A percentile compares a stretch with the other conserved stretches of the same genome.
Conservation (phyloP, 2,797 vertebrate genomes). For the Melanotaenia boesemani region DNA sequence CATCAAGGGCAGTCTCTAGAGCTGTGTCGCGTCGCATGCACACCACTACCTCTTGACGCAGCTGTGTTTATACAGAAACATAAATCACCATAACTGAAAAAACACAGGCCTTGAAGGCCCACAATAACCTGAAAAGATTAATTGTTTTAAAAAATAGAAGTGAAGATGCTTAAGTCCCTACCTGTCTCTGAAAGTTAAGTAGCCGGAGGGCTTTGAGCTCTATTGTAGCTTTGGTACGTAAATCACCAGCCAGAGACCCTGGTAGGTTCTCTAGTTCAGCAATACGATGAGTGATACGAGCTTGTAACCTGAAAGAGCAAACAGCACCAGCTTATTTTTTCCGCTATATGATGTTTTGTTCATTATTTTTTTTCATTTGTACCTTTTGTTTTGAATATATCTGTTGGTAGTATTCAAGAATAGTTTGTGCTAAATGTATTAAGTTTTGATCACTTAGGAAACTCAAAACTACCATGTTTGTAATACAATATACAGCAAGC, state of each 20-base stretch:
- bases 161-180: constrained; percentile 36
- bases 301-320: constrained; percentile 86
- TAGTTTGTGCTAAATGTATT: background rate
- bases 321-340: background rate
- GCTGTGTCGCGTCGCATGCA: constrained; percentile 97
- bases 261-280: constrained; percentile 97
- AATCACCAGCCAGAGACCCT: constrained; percentile 93
- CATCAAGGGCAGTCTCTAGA: constrained; percentile 94
- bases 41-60: constrained; percentile 97
- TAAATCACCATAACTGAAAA: background rate
- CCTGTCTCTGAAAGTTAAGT: constrained; percentile 98
- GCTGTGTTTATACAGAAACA: constrained; percentile 70
- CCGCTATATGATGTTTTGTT: background rate
- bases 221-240: constrained; percentile 97
- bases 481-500: too few relatives aligned
- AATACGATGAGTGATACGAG: constrained; percentile 95
- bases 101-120: background rate
- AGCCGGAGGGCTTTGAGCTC: constrained; percentile 96
- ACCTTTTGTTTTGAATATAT: background rate
- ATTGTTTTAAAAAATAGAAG: background rate
- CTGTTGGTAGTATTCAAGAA: background rate
- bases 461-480: too few relatives aligned
- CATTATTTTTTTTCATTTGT: constrained; percentile 1
- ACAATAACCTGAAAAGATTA: background rate
- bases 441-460: background rate